Evolutionary conservation across 2,888 invertebrate genomes (phyloP).

Genomic region (Cremastobaeus sp.): DNA sequence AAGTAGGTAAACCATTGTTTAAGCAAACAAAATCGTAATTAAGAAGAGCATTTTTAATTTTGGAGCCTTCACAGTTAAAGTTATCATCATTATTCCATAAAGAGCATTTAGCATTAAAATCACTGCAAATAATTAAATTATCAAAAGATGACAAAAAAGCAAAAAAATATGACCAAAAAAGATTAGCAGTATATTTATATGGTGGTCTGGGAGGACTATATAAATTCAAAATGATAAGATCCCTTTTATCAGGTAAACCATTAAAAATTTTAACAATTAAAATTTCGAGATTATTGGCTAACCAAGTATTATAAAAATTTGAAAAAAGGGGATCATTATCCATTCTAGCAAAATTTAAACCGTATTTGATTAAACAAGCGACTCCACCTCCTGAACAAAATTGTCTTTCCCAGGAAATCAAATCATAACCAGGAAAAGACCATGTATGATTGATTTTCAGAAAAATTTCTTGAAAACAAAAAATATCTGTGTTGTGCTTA

Average conservation of each 20-base stretch:
- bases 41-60: background rate
- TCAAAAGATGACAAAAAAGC: background rate
- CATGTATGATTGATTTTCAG: background rate
- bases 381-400: background rate
- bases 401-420: background rate
- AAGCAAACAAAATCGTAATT: background rate
- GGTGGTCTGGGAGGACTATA: no score
- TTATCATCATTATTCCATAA: background rate
- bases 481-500: background rate
- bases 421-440: background rate
- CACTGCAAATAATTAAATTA: background rate
- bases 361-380: no score
- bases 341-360: no score
- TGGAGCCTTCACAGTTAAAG: background rate
- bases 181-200: background rate
- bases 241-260: no score
- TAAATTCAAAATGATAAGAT: no score
- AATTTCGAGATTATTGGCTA: no score
- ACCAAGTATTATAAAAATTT: no score
- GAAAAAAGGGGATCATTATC: no score
- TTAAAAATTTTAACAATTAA: no score
- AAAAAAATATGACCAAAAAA: constrained; percentile 1
- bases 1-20: no score
- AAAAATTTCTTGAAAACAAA: background rate
- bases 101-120: background rate